Percentiles rank a stretch among this genome's conserved stretches.
Evolutionary conservation across 2,113 vertebrate genomes (phyloP).

Genomic region (Eptesicus fuscus): DNA sequence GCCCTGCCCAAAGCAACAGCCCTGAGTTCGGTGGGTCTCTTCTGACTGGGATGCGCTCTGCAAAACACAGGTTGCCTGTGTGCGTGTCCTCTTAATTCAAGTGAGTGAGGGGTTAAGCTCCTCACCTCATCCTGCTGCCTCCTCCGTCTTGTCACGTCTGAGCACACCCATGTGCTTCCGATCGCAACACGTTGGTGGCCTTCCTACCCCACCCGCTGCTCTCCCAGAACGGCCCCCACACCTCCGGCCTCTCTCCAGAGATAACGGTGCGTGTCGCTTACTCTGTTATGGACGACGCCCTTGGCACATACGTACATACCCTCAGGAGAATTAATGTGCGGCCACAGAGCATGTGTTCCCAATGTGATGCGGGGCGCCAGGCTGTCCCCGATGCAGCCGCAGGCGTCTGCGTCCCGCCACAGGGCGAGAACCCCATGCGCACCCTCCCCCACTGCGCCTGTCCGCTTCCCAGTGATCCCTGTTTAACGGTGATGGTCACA

Average conservation of each 20-base stretch:
- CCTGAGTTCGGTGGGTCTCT: background rate
- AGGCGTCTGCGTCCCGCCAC: background rate
- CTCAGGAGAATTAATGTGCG: background rate
- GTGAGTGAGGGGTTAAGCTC: background rate
- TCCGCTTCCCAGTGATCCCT: background rate
- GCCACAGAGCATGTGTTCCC: background rate
- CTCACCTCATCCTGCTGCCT: background rate
- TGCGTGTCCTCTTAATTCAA: background rate
- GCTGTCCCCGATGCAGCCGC: background rate
- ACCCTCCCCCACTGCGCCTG: background rate
- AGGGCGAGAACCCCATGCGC: background rate
- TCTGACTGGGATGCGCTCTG: background rate
- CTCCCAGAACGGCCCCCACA: background rate
- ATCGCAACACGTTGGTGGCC: fast-evolving
- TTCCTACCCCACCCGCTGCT: background rate
- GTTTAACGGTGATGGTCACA: background rate
- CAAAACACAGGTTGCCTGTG: background rate
- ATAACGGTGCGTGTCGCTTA: background rate
- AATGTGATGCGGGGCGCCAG: background rate
- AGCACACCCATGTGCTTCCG: background rate
- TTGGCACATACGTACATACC: background rate
- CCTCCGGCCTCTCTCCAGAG: background rate
- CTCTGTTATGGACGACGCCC: background rate
- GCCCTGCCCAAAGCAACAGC: background rate
- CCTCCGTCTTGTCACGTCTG: background rate